phyloP scores from a whole-genome alignment of 2,888 invertebrate genomes.

The Antitype chi region DNA sequence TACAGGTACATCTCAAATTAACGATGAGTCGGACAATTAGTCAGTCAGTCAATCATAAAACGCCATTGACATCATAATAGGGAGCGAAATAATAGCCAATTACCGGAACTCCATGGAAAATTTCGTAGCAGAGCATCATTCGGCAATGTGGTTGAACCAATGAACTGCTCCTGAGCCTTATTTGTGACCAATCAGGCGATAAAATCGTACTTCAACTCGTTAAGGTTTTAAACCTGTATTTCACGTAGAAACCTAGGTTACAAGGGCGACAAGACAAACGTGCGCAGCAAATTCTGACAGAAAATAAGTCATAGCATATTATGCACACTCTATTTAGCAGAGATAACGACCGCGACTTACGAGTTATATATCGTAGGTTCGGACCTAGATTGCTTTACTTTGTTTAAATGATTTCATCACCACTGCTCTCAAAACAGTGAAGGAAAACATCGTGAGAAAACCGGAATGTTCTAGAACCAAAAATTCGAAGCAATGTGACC shows the following conservation, averaged over 20 bases:
- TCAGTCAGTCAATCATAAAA: background rate
- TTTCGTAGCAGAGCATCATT: slow-evolving; percentile 14
- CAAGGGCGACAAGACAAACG: background rate
- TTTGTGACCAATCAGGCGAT: slow-evolving; percentile 22
- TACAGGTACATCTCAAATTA: slow-evolving; percentile 8
- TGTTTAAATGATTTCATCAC: too few relatives aligned
- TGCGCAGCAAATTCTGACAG: background rate
- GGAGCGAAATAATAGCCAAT: slow-evolving; percentile 42
- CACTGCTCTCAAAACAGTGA: too few relatives aligned
- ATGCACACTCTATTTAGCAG: too few relatives aligned
- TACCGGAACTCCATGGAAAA: slow-evolving; percentile 29
- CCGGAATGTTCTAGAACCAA: too few relatives aligned
- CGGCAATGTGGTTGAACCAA: slow-evolving; percentile 1
- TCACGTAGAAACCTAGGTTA: background rate
- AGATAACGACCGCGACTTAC: too few relatives aligned
- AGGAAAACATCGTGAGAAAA: too few relatives aligned
- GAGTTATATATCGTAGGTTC: too few relatives aligned
- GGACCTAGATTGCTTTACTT: too few relatives aligned
- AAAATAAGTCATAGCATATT: too few relatives aligned
- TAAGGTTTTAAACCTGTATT: background rate
- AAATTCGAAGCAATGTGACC: too few relatives aligned
- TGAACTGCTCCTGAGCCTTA: background rate
- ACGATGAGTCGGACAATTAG: background rate
- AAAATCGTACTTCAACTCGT: background rate
- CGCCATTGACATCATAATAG: slow-evolving; percentile 19